Evolutionary conservation across 2,113 vertebrate genomes (phyloP).

Genomic region (Spheniscus mendiculus): DNA sequence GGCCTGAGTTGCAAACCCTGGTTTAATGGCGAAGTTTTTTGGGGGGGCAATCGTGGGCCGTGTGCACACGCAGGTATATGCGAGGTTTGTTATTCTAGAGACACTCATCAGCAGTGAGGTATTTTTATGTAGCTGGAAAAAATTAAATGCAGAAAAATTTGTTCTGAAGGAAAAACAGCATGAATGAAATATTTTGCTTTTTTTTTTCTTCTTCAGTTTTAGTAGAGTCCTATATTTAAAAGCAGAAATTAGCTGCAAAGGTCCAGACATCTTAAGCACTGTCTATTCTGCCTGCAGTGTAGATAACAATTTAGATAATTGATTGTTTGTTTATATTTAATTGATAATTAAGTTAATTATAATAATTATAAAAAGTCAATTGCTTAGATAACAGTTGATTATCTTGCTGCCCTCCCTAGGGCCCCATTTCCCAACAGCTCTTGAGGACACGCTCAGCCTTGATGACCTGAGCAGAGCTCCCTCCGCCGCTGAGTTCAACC

Average conservation of each 20-base stretch:
- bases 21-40: not conserved
- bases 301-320: not conserved
- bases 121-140: not conserved
- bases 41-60: accelerated
- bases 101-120: not conserved
- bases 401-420: not conserved
- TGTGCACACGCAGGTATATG: not conserved
- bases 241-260: not conserved
- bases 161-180: not conserved
- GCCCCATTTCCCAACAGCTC: not conserved
- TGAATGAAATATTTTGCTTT: accelerated
- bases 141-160: not conserved
- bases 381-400: not conserved
- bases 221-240: not conserved
- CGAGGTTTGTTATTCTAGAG: not conserved
- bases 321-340: no score
- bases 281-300: not conserved
- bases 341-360: not conserved
- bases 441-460: not conserved
- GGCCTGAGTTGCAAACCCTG: not conserved
- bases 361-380: not conserved
- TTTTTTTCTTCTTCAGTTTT: not conserved
- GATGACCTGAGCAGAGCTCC: not conserved
- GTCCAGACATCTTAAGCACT: accelerated
- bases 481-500: not conserved